Conservation (phyloP, 1,140 invertebrate genomes). For the Zeugodacus cucurbitae region DNA sequence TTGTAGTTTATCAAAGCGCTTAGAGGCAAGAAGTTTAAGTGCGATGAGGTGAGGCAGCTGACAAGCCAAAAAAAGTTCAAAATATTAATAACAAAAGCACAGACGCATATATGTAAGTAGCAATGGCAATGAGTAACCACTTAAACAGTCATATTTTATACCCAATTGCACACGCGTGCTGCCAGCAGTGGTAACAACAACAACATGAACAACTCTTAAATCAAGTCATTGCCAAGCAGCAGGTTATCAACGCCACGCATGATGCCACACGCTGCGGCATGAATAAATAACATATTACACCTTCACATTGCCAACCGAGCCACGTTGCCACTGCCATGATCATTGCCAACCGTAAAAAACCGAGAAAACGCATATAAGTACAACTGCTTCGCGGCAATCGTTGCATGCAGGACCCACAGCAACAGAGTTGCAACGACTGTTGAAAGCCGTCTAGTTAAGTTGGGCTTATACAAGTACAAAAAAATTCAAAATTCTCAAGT, state of each 20-base stretch:
- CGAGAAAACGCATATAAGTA: background rate
- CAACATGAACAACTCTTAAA: background rate
- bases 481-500: constrained; percentile 38
- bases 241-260: constrained; percentile 18
- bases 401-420: background rate
- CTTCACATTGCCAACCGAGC: background rate
- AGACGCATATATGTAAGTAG: background rate
- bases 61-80: background rate
- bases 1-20: background rate
- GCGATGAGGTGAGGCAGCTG: background rate
- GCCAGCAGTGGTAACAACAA: background rate
- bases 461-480: background rate
- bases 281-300: constrained; percentile 16
- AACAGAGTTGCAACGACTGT: background rate
- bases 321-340: background rate
- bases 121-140: background rate
- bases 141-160: background rate
- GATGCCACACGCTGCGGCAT: constrained; percentile 27
- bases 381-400: background rate
- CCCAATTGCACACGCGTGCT: background rate
- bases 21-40: background rate
- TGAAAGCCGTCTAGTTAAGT: background rate
- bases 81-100: too few relatives aligned
- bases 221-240: background rate
- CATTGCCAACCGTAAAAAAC: background rate